These are phyloP conservation scores for Drosophila colorata DNA, from an alignment of 2,888 invertebrate genomes.

Conservation along the genomic window DNA sequence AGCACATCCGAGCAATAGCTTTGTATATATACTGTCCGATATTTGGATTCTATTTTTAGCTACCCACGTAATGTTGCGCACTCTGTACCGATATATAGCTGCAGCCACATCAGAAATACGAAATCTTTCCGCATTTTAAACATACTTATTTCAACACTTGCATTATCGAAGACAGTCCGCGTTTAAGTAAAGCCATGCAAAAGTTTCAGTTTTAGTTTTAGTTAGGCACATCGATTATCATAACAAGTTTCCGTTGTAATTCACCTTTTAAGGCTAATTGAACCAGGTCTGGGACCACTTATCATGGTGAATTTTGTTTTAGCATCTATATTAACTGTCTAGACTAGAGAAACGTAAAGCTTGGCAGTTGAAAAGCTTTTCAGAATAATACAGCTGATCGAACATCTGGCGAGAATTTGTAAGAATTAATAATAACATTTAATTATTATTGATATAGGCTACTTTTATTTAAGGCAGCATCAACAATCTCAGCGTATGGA, in stretches of 20 bases:
- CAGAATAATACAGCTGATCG: slow-evolving; percentile 8
- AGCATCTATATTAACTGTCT: background rate
- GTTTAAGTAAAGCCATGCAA: slow-evolving; percentile 28
- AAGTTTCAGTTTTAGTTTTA: background rate
- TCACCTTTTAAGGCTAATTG: slow-evolving; percentile 18
- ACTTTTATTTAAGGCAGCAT: too few species aligned
- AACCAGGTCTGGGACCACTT: slow-evolving; percentile 4
- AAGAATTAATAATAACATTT: background rate
- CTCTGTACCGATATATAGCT: slow-evolving; percentile 24
- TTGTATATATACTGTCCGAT: background rate
- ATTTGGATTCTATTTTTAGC: background rate
- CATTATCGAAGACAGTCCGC: slow-evolving; percentile 15
- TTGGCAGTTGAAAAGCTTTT: slow-evolving; percentile 16
- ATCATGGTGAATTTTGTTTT: slow-evolving; percentile 6
- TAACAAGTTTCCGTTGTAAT: slow-evolving; percentile 31
- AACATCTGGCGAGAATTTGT: too few species aligned
- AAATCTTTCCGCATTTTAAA: slow-evolving; percentile 37
- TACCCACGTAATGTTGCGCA: slow-evolving; percentile 49
- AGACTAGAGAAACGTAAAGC: background rate
- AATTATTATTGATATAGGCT: background rate
- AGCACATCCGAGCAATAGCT: background rate
- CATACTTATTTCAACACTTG: slow-evolving; percentile 27
- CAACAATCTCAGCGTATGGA: too few species aligned
- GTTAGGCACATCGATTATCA: slow-evolving; percentile 20
- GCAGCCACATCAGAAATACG: slow-evolving; percentile 22